A percentile compares a stretch with the other conserved stretches of the same genome.
These are phyloP conservation scores for human DNA, from an alignment of 2,113 vertebrate species.

Conservation along the genomic window GRCh38 chr14:104325001-104325500, in stretches of 20 bases:
- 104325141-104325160: not conserved
- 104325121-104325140: not conserved
- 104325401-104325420: not conserved
- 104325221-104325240: no score
- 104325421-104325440: not conserved
- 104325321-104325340: no score
- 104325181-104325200: not conserved
- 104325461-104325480: not conserved
- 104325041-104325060: no score
- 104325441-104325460: not conserved
- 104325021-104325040: accelerated
- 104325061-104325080: no score
- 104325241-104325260: not conserved
- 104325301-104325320: not conserved
- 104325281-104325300: no score
- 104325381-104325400: no score
- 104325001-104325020: no score
- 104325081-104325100: no score
- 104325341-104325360: no score
- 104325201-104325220: not conserved
- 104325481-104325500: not conserved
- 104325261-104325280: not conserved
- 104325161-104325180: accelerated
- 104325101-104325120: no score
- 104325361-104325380: not conserved